A percentile compares a stretch with the other conserved stretches of the same genome.
These are phyloP conservation scores for Diogma glabrata DNA, from an alignment of 2,888 invertebrate genomes.

Conservation along the genomic window DNA sequence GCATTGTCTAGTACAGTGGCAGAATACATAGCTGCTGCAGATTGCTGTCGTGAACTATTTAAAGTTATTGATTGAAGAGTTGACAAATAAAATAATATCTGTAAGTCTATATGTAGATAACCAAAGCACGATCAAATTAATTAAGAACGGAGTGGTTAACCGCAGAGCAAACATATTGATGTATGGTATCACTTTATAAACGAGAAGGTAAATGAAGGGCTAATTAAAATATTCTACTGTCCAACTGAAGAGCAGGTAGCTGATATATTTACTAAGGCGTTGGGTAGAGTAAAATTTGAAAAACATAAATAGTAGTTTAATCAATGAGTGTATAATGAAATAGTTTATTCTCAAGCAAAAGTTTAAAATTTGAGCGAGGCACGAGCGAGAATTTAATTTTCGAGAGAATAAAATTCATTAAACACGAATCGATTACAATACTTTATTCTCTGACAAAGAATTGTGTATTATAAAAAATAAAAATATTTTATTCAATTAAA, in stretches of 20 bases:
- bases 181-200: constrained; percentile 13
- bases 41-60: background rate
- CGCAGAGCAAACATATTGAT: constrained; percentile 14
- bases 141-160: background rate
- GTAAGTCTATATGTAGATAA: background rate
- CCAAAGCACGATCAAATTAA: background rate
- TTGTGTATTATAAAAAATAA: too few relatives aligned
- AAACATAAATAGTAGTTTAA: background rate
- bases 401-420: too few relatives aligned
- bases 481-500: too few relatives aligned
- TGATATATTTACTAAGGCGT: constrained; percentile 12
- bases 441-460: too few relatives aligned
- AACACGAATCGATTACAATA: too few relatives aligned
- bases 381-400: too few relatives aligned
- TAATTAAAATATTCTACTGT: constrained; percentile 13
- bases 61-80: background rate
- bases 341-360: too few relatives aligned
- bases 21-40: constrained; percentile 13
- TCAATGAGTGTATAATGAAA: too few relatives aligned
- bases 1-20: constrained; percentile 14
- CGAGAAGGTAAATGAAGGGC: constrained; percentile 12
- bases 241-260: constrained; percentile 14
- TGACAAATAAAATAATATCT: background rate
- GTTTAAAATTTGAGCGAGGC: too few relatives aligned
- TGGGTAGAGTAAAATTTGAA: constrained; percentile 5